Evolutionary conservation across 2,797 vertebrate species (phyloP).

Genomic region (Artibeus jamaicensis): DNA sequence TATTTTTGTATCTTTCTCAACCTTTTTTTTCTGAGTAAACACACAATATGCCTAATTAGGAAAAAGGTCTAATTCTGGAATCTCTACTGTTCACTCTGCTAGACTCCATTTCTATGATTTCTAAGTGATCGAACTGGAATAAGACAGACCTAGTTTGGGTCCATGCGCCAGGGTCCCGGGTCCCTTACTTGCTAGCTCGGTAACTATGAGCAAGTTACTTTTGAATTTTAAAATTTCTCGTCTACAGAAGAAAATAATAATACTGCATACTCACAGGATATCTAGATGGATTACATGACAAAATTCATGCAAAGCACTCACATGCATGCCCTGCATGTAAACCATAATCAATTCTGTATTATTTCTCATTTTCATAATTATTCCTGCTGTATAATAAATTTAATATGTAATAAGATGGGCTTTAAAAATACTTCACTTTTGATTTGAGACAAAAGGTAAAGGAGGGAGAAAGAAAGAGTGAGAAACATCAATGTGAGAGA

Average conservation of each 20-base stretch:
- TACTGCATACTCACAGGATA: not conserved
- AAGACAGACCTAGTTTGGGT: slow-evolving; percentile 7
- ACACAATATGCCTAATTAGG: not conserved
- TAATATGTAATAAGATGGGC: not conserved
- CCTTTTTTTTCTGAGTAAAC: not conserved
- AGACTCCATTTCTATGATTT: not conserved
- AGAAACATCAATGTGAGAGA: not conserved
- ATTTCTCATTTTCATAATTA: slow-evolving; percentile 21
- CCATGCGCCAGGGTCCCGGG: not conserved
- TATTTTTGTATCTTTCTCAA: slow-evolving; percentile 16
- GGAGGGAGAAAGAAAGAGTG: not conserved
- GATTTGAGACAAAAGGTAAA: not conserved
- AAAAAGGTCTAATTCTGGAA: slow-evolving; percentile 23
- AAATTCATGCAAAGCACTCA: not conserved
- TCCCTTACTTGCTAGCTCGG: slow-evolving; percentile 28
- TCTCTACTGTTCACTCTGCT: not conserved
- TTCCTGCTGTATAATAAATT: not conserved
- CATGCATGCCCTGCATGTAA: not conserved
- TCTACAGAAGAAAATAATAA: slow-evolving; percentile 19
- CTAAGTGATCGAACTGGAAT: not conserved
- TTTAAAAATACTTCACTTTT: not conserved
- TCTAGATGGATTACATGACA: not conserved
- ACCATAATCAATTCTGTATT: not conserved
- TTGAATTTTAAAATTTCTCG: slow-evolving; percentile 39
- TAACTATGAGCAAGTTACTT: not conserved